phyloP scores from a whole-genome alignment of 2,797 vertebrate species.

The Cryptoblepharus egeriae region DNA sequence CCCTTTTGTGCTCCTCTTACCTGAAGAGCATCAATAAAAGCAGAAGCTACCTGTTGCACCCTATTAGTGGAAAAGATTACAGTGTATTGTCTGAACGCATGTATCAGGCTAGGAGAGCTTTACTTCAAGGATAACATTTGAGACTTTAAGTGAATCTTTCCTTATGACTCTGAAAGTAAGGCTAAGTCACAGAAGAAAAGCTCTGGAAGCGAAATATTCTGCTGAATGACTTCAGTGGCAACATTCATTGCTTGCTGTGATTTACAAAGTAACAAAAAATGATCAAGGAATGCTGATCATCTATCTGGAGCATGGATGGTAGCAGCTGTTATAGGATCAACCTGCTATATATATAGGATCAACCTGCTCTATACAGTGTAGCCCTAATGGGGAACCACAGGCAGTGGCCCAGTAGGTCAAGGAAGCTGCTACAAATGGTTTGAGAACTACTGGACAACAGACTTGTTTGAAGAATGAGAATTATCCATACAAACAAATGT shows the following conservation, averaged over 20 bases:
- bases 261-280: not conserved
- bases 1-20: slow-evolving; percentile 48
- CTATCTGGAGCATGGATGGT: not conserved
- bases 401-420: too few relatives aligned
- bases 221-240: not conserved
- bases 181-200: slow-evolving; percentile 36
- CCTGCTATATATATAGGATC: too few relatives aligned
- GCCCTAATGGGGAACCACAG: too few relatives aligned
- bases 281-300: not conserved
- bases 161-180: not conserved
- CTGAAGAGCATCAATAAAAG: slow-evolving; percentile 57
- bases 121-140: slow-evolving; percentile 32
- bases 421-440: too few relatives aligned
- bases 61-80: slow-evolving; percentile 44
- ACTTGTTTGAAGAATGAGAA: too few relatives aligned
- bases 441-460: too few relatives aligned
- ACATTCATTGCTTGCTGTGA: not conserved
- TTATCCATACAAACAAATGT: too few relatives aligned
- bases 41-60: slow-evolving; percentile 44
- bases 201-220: slow-evolving; percentile 8
- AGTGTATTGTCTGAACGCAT: slow-evolving; percentile 40
- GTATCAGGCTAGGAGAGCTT: slow-evolving; percentile 37
- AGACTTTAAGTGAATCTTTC: slow-evolving; percentile 9
- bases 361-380: too few relatives aligned
- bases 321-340: not conserved